Percentiles rank a stretch among this genome's conserved stretches.
Evolutionary conservation across 2,888 invertebrate genomes (phyloP).

Genomic region (Opisthograptis luteolata): DNA sequence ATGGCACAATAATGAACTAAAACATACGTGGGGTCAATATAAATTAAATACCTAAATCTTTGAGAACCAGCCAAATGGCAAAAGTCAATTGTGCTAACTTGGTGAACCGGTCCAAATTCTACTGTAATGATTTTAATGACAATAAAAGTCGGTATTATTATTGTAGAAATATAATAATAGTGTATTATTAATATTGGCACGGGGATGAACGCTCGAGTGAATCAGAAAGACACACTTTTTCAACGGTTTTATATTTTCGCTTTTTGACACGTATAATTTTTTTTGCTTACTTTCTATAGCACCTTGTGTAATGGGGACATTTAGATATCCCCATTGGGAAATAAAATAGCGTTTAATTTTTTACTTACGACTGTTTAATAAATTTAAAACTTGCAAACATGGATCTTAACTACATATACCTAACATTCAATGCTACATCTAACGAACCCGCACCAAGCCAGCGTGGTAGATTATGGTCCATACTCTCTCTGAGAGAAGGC

Average conservation of each 20-base stretch:
- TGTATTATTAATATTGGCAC: slow-evolving; percentile 67
- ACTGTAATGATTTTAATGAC: slow-evolving; percentile 75
- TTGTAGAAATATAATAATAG: slow-evolving; percentile 62
- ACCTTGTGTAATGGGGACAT: slow-evolving; percentile 33
- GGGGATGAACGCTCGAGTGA: slow-evolving; percentile 79
- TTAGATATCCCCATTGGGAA: slow-evolving; percentile 4
- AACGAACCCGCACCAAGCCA: no score
- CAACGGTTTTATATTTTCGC: slow-evolving; percentile 61
- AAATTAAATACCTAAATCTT: slow-evolving; percentile 76
- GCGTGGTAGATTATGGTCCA: no score
- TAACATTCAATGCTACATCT: no score
- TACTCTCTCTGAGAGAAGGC: no score
- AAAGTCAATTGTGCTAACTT: slow-evolving; percentile 78
- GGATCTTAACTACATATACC: no score
- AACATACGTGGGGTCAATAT: slow-evolving; percentile 73
- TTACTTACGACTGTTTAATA: no score
- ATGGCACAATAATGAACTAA: slow-evolving; percentile 64
- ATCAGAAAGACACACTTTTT: slow-evolving; percentile 70
- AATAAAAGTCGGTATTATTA: slow-evolving; percentile 73
- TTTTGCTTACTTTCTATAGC: slow-evolving; percentile 38
- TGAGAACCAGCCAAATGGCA: slow-evolving; percentile 76
- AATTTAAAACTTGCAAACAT: no score
- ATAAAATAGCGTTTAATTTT: neutral
- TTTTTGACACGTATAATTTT: slow-evolving; percentile 49
- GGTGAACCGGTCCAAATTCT: slow-evolving; percentile 53